phyloP scores from a whole-genome alignment of 2,888 invertebrate genomes.

The Polyommatus icarus region DNA sequence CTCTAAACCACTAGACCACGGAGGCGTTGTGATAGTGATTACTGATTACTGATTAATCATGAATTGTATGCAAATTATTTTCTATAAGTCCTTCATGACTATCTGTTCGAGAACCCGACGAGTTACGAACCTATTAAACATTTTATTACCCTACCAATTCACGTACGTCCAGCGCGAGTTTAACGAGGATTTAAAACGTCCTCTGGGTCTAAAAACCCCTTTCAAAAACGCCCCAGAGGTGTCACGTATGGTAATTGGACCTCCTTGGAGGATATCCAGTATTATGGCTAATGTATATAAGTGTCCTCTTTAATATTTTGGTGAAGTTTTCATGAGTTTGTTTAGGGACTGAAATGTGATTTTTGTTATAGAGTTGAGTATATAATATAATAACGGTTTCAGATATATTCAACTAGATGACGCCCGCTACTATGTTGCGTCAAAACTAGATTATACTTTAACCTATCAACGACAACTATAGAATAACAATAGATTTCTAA shows the following conservation, averaged over 20 bases:
- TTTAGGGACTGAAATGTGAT: neutral
- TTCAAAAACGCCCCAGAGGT: neutral
- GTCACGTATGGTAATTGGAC: conserved; percentile 7
- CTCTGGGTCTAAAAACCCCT: neutral
- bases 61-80: too few relatives aligned
- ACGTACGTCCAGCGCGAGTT: neutral
- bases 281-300: neutral
- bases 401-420: too few relatives aligned
- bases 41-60: too few relatives aligned
- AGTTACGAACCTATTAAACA: neutral
- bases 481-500: too few relatives aligned
- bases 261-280: neutral
- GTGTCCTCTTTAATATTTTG: neutral
- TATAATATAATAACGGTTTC: too few relatives aligned
- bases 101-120: neutral
- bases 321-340: neutral
- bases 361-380: too few relatives aligned
- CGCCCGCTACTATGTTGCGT: too few relatives aligned
- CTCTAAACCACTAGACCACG: too few relatives aligned
- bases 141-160: neutral
- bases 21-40: too few relatives aligned
- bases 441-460: too few relatives aligned
- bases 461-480: too few relatives aligned
- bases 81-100: too few relatives aligned
- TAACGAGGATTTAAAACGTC: neutral